These are phyloP conservation scores for Bombyx huttoni DNA, from an alignment of 2,888 invertebrate genomes.

Conservation along the genomic window DNA sequence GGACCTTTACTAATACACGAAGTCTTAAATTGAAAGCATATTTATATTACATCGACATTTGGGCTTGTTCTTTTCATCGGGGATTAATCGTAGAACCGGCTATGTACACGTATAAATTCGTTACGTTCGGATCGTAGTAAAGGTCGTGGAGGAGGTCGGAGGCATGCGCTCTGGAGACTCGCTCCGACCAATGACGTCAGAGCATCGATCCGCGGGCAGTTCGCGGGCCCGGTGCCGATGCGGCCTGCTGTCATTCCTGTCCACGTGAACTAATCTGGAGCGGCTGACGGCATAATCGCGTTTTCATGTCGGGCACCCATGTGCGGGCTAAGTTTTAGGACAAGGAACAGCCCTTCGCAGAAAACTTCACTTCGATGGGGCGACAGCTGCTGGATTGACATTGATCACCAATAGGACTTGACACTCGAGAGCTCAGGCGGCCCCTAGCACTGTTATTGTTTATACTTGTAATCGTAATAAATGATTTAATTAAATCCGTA, in stretches of 20 bases:
- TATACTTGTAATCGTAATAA: constrained; percentile 1
- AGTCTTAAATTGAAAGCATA: neutral
- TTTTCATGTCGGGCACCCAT: constrained; percentile 74
- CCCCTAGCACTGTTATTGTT: constrained; percentile 2
- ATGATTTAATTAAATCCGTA: neutral
- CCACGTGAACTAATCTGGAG: constrained; percentile 28
- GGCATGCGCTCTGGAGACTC: constrained; percentile 23
- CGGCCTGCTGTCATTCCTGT: constrained; percentile 29
- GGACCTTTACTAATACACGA: constrained; percentile 15
- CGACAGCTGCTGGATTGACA: constrained; percentile 79
- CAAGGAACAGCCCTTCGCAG: constrained; percentile 96
- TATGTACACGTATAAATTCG: constrained; percentile 4
- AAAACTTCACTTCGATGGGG: constrained; percentile 97
- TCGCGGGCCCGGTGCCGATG: constrained; percentile 20
- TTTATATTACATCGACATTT: neutral
- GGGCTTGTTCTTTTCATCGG: neutral
- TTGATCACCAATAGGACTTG: neutral
- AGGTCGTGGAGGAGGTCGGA: constrained; percentile 15
- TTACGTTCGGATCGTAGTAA: constrained; percentile 6
- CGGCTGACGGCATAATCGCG: constrained; percentile 3
- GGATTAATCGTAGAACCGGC: neutral
- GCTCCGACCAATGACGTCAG: constrained; percentile 52
- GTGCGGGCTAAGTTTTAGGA: constrained; percentile 96
- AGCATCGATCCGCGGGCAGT: constrained; percentile 39
- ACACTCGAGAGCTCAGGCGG: neutral